These are phyloP conservation scores for Cochlearius cochlearius DNA, from an alignment of 2,113 vertebrate genomes.

Conservation along the genomic window DNA sequence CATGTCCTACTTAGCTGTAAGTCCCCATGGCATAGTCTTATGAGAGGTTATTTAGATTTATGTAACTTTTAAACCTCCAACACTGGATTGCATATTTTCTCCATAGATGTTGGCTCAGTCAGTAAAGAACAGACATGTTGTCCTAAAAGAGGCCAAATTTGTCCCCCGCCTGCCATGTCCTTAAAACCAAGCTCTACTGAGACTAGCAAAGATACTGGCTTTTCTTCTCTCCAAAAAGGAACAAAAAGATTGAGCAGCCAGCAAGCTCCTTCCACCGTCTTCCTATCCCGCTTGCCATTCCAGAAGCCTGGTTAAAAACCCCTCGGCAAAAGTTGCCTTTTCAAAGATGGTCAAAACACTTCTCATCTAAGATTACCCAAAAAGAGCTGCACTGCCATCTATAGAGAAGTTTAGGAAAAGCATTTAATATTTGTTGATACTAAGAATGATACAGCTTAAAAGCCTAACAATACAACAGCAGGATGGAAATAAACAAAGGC, in stretches of 20 bases:
- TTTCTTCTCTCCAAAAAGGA: neutral
- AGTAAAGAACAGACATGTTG: neutral
- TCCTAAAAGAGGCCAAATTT: neutral
- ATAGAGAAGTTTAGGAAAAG: neutral
- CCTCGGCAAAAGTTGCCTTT: neutral
- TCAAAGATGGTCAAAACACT: neutral
- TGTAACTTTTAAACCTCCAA: neutral
- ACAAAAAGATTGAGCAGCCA: neutral
- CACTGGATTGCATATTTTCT: neutral
- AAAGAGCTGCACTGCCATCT: neutral
- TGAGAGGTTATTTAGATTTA: neutral
- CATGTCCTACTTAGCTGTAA: neutral
- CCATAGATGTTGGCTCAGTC: neutral
- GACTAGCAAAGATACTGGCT: neutral
- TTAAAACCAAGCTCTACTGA: neutral
- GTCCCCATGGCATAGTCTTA: neutral
- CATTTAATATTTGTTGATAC: neutral
- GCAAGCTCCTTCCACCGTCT: neutral
- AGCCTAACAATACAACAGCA: neutral
- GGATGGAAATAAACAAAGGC: neutral
- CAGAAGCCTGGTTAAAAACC: neutral
- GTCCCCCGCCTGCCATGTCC: rapidly evolving
- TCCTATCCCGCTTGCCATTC: neutral
- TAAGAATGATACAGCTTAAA: neutral
- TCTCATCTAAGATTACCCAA: neutral